These are phyloP conservation scores for Clarias pachynema DNA, from an alignment of 2,797 vertebrate species.

Conservation along the genomic window DNA sequence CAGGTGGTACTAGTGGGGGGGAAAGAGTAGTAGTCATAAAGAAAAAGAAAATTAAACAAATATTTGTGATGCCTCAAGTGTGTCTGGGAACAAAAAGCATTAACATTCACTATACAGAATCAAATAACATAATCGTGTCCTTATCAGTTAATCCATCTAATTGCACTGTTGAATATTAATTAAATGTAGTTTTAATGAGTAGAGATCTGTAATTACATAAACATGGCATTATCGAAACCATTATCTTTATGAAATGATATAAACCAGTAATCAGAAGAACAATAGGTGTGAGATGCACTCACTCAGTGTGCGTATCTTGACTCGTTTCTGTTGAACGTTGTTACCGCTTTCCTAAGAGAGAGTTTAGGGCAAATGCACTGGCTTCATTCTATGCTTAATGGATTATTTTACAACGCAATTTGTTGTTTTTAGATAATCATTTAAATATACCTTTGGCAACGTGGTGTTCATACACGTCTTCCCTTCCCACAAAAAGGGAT, in stretches of 20 bases:
- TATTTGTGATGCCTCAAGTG: too few species aligned
- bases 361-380: background rate
- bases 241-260: background rate
- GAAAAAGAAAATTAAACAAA: background rate
- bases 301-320: background rate
- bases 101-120: background rate
- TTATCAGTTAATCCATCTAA: background rate
- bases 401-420: background rate
- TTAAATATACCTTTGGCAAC: background rate
- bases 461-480: background rate
- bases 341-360: background rate
- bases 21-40: background rate
- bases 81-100: background rate
- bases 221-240: background rate
- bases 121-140: background rate
- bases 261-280: conserved; percentile 1
- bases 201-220: background rate
- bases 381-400: background rate
- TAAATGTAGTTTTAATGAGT: background rate
- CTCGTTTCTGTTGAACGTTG: background rate
- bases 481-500: background rate
- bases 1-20: background rate
- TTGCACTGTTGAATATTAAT: background rate
- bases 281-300: background rate
- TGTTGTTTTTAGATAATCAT: background rate